A percentile compares a stretch with the other conserved stretches of the same genome.
phyloP scores from a whole-genome alignment of 2,888 invertebrate genomes.

The Ellobium chinense region DNA sequence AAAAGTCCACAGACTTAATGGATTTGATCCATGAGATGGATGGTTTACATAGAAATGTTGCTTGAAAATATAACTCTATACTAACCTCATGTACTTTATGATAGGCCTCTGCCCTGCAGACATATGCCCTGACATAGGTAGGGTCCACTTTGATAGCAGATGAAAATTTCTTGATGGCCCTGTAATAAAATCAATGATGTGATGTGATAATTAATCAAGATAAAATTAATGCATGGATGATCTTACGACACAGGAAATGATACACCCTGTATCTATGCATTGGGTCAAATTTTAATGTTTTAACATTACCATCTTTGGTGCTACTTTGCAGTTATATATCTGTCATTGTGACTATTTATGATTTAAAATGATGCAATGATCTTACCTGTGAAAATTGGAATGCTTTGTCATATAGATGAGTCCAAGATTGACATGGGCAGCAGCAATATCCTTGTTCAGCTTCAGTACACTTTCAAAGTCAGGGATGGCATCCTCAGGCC shows the following conservation, averaged over 20 bases:
- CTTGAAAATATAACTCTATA: too few species aligned
- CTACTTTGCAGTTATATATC: background rate
- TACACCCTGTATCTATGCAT: too few species aligned
- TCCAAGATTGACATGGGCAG: constrained; percentile 78
- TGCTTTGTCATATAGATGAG: constrained; percentile 77
- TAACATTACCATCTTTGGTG: background rate
- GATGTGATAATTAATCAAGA: too few species aligned
- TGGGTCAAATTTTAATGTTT: background rate
- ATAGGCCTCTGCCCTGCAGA: constrained; percentile 77
- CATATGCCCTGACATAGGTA: constrained; percentile 77
- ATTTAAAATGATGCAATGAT: background rate
- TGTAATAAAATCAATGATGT: too few species aligned
- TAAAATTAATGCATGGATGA: too few species aligned
- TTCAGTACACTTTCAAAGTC: constrained; percentile 78
- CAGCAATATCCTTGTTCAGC: constrained; percentile 75
- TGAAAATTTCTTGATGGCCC: constrained; percentile 77
- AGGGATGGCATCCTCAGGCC: constrained; percentile 77
- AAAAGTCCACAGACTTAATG: background rate
- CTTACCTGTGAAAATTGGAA: constrained; percentile 74
- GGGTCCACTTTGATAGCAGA: constrained; percentile 77
- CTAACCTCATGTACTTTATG: constrained; percentile 74
- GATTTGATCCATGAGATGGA: background rate
- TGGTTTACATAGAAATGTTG: too few species aligned
- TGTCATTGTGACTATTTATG: too few species aligned
- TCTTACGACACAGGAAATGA: too few species aligned